A percentile compares a stretch with the other conserved stretches of the same genome.
phyloP scores from a whole-genome alignment of 30 jellyfish, hydroid and myxozoan genomes.

The Sanderia malayensis region DNA sequence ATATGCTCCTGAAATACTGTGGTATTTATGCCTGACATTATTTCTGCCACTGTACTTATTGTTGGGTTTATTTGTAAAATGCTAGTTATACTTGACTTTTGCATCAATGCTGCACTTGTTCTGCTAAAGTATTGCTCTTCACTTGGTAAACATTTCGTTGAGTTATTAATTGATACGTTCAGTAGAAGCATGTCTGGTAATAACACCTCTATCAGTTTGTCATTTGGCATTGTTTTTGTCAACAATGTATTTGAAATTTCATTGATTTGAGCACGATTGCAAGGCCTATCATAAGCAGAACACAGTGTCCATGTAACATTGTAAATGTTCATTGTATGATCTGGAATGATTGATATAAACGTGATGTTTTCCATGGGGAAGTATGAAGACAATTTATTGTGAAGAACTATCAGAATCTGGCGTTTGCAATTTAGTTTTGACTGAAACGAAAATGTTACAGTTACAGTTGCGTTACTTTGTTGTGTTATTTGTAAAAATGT shows the following conservation, averaged over 20 bases:
- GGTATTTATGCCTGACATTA: no score
- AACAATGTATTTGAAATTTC: not conserved
- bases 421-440: not conserved
- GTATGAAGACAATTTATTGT: not conserved
- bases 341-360: not conserved
- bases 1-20: no score
- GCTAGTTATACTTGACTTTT: no score
- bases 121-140: no score
- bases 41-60: no score
- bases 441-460: slow-evolving; percentile 12
- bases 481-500: no score
- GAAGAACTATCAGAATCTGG: not conserved
- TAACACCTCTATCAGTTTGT: not conserved
- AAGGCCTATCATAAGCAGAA: slow-evolving; percentile 4
- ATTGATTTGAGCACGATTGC: not conserved
- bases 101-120: no score
- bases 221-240: not conserved
- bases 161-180: slow-evolving; percentile 1
- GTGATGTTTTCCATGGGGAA: slow-evolving; percentile 14
- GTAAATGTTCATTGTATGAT: not conserved
- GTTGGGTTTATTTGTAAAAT: no score
- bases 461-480: no score
- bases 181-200: slow-evolving; percentile 5
- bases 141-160: slow-evolving; percentile 7
- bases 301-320: slow-evolving; percentile 47